Evolutionary conservation across 2,797 vertebrate species (phyloP).

Genomic region (Tiaroga cobitis): DNA sequence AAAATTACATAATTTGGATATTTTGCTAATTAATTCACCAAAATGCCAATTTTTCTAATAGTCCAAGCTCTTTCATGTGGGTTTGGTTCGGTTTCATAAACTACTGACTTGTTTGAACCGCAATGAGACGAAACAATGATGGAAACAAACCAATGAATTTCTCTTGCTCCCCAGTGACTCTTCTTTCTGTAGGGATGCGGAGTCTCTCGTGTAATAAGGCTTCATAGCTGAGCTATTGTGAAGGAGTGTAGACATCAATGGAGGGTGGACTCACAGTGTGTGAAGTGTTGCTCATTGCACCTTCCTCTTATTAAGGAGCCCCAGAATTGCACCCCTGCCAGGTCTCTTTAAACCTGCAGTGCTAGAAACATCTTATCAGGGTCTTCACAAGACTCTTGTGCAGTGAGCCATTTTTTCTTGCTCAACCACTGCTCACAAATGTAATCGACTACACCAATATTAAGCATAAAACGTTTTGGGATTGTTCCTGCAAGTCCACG

Average conservation of each 20-base stretch:
- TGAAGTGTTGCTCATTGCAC: constrained; percentile 58
- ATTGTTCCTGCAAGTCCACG: background rate
- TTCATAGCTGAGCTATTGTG: constrained; percentile 61
- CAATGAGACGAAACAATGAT: constrained; percentile 60
- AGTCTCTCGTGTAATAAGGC: constrained; percentile 73
- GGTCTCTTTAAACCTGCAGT: constrained; percentile 57
- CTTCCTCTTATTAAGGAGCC: constrained; percentile 53
- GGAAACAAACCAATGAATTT: constrained; percentile 72
- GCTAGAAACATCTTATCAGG: constrained; percentile 57
- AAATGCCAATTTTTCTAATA: background rate
- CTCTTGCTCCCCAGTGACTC: constrained; percentile 66
- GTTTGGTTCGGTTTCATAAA: constrained; percentile 71
- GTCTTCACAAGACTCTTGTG: constrained; percentile 48
- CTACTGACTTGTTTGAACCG: constrained; percentile 64
- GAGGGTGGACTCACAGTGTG: constrained; percentile 58
- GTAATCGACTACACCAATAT: constrained; percentile 31
- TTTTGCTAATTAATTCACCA: background rate
- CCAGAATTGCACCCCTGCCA: constrained; percentile 59
- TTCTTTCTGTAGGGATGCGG: constrained; percentile 63
- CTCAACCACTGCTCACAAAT: constrained; percentile 43
- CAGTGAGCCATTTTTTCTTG: constrained; percentile 39
- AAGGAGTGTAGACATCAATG: constrained; percentile 61
- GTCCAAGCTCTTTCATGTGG: constrained; percentile 42
- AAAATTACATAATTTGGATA: background rate
- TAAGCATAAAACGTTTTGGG: constrained; percentile 8